These are phyloP conservation scores for Microcebus griseorufus DNA, from an alignment of 2,113 vertebrate genomes.

Conservation along the genomic window DNA sequence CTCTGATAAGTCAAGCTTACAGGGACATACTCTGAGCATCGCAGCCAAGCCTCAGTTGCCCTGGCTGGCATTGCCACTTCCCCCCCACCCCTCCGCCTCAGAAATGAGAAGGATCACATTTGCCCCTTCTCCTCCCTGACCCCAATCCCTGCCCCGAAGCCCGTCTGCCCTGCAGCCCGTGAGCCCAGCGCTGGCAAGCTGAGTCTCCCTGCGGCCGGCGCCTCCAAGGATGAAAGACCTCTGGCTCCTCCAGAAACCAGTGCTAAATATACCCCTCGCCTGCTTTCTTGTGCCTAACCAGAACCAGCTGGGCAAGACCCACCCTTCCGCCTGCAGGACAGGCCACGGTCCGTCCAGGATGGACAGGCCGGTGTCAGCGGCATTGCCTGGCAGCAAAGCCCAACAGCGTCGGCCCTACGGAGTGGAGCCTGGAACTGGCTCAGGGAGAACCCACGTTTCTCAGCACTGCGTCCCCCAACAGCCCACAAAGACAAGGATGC, in stretches of 20 bases:
- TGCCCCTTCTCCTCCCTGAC: conserved; percentile 47
- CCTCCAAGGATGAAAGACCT: conserved; percentile 85
- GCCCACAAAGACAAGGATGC: not conserved
- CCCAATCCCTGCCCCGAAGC: conserved; percentile 12
- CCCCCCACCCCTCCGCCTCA: not conserved
- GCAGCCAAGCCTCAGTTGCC: not conserved
- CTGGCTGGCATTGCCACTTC: not conserved
- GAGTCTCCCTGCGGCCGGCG: conserved; percentile 65
- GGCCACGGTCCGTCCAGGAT: not conserved
- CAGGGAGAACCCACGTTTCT: not conserved
- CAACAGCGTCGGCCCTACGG: not conserved
- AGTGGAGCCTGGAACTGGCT: not conserved
- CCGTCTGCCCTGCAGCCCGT: conserved; percentile 6
- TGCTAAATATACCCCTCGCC: conserved; percentile 84
- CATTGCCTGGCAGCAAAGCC: not conserved
- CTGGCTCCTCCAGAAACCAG: conserved; percentile 83
- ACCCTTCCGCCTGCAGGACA: conserved; percentile 67
- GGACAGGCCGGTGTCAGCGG: not conserved
- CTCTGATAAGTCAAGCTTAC: not conserved
- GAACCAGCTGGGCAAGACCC: conserved; percentile 82
- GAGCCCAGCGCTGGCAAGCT: conserved; percentile 68
- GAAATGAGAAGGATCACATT: not conserved
- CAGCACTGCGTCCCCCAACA: not conserved
- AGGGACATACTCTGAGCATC: not conserved
- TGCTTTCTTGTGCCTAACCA: conserved; percentile 84